Conservation (phyloP, 2,797 vertebrate genomes). For the Capromys pilorides region DNA sequence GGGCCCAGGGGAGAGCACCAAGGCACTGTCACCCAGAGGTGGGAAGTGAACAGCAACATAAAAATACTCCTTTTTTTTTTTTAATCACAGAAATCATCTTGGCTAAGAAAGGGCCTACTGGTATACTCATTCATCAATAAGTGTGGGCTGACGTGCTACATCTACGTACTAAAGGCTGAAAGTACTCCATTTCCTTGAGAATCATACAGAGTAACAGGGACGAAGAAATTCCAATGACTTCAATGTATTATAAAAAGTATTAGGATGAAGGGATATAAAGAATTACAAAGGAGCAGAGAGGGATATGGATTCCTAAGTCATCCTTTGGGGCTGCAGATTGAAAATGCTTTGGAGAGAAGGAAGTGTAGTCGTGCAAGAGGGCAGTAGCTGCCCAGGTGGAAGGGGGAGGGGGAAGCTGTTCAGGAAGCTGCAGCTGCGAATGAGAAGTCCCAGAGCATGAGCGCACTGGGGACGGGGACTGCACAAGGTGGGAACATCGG, state of each 20-base stretch:
- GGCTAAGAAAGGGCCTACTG: not conserved
- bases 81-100: not conserved
- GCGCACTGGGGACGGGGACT: accelerated
- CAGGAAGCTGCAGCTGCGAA: not conserved
- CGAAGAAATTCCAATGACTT: not conserved
- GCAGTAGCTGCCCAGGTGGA: not conserved
- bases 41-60: not conserved
- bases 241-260: not conserved
- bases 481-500: not conserved
- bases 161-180: not conserved
- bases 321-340: not conserved
- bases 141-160: not conserved
- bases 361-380: not conserved
- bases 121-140: not conserved
- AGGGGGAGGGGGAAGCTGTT: not conserved
- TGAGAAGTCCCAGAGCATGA: not conserved
- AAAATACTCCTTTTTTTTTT: not conserved
- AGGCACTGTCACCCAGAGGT: not conserved
- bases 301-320: not conserved
- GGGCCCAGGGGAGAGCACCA: not conserved
- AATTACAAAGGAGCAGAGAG: not conserved
- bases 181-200: conserved; percentile 30
- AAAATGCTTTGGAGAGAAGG: not conserved
- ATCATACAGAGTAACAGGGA: not conserved
- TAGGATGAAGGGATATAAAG: not conserved